Percentiles rank a stretch among this genome's conserved stretches.
Conservation (phyloP, 1,140 invertebrate genomes). For the Euborellia annulipes region DNA sequence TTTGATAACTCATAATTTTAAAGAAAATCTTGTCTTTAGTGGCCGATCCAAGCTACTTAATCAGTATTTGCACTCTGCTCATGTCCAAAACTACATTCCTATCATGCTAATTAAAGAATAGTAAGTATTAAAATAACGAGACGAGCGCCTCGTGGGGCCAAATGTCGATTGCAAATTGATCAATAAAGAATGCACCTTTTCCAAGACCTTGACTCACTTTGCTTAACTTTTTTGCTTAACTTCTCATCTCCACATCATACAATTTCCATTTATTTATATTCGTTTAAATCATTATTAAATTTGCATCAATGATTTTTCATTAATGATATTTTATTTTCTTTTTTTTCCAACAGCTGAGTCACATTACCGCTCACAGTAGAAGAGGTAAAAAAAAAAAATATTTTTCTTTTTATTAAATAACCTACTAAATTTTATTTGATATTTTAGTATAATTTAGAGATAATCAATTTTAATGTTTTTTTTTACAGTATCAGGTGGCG, state of each 20-base stretch:
- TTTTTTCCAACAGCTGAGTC: no score
- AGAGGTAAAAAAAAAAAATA: slow-evolving; percentile 37
- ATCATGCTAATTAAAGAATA: slow-evolving; percentile 35
- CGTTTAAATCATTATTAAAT: no score
- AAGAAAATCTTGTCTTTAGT: no score
- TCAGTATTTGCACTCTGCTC: slow-evolving; percentile 1
- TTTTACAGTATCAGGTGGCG: slow-evolving; percentile 98
- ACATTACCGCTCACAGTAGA: slow-evolving; percentile 56
- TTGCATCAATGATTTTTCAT: no score
- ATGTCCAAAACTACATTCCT: slow-evolving; percentile 8
- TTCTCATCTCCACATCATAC: no score
- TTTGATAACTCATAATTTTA: no score
- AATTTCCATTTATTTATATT: no score
- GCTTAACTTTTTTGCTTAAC: no score
- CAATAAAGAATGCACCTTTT: slow-evolving; percentile 4
- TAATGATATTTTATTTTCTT: slow-evolving; percentile 1
- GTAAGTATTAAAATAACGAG: no score
- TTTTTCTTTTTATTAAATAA: not conserved
- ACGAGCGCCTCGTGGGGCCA: not conserved
- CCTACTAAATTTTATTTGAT: slow-evolving; percentile 1
- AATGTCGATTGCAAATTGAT: not conserved
- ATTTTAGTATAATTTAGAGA: no score
- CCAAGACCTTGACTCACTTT: slow-evolving; percentile 5
- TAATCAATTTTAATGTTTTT: no score
- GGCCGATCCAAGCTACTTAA: no score